Conservation (phyloP, 1,140 invertebrate species). For the Dinoponera quadriceps region DNA sequence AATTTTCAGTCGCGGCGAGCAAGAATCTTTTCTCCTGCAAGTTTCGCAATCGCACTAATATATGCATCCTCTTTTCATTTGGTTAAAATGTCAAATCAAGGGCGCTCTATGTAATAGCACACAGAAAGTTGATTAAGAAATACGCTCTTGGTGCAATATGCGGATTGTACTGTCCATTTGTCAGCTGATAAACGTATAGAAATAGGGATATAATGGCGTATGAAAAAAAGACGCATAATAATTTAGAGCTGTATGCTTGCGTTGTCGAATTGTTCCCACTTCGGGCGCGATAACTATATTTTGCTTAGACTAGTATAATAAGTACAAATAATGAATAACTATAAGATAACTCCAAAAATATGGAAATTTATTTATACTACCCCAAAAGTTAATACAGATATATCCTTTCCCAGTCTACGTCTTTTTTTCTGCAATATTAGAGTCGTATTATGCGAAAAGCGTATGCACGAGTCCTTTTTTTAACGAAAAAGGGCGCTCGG, state of each 20-base stretch:
- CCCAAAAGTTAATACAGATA: neutral
- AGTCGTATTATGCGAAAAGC: conserved; percentile 3
- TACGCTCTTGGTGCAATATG: neutral
- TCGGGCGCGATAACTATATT: neutral
- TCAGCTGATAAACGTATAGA: neutral
- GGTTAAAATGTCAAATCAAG: conserved; percentile 43
- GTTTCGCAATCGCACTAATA: neutral
- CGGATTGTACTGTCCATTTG: neutral
- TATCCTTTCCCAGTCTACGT: neutral
- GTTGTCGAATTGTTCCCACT: conserved; percentile 18
- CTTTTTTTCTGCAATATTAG: conserved; percentile 1
- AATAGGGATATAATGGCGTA: neutral
- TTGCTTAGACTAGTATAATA: conserved; percentile 46
- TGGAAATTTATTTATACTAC: conserved; percentile 45
- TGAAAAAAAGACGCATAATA: conserved; percentile 11
- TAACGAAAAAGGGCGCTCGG: neutral
- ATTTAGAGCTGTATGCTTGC: conserved; percentile 7
- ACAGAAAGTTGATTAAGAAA: neutral
- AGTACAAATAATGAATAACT: conserved; percentile 58
- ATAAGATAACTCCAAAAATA: conserved; percentile 62
- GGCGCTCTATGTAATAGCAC: neutral
- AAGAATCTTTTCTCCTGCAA: conserved; percentile 8
- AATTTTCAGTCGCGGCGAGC: conserved; percentile 5
- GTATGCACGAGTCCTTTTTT: neutral
- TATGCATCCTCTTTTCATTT: neutral